Evolutionary conservation across 2,113 vertebrate species (phyloP), one percentile per base, ranked within the genome.

Genomic region (Campylomormyrus numenius): DNA sequence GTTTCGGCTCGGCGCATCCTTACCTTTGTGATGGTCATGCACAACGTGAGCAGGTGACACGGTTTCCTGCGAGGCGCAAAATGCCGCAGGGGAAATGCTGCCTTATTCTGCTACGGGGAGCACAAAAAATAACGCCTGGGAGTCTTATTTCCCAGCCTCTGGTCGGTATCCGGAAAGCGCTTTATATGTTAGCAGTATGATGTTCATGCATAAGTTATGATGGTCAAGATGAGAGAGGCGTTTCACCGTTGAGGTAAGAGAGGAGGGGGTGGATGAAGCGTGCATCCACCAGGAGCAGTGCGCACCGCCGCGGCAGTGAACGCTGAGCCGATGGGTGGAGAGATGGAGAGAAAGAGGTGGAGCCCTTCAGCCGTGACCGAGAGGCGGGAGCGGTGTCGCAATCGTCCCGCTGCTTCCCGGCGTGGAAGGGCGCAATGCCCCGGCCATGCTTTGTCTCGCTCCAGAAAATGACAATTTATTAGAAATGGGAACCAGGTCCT

Each of bases 21-120:
- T 91, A 91, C 91, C 91, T 91, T 91, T 35, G 53, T 88, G 84
- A 89, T 89, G 52, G 53, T 91, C 87, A 89, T 85, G 80, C 50
- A 90, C 84, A 85, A 88, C 70, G 70, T 88, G 13, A 46, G 58
- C 89, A 90, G 89, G 91, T 84, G 66, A 88, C 21, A 52, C 31
- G 85, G 13, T 88, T 66, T 70, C 85, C 62, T 46, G 49, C 19
- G 85, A 88, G 85, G 85, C 50, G 49, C 70, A 84, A 10, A 35
- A 21, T 48, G 90, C 70, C 50, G 87, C 70, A 84, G 31, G 27
- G 80, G 35, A 53, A 24, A 48, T 85, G 85, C 24, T 58, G 49
- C n/a, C 42, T 11, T 50, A 83, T 58, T 39, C 84, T 45, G 66
- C 39, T 56, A 58, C 8, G 39, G 85, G 8, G 6, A 24, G 13